These are phyloP conservation scores for Bombus turneri DNA, from an alignment of 1,140 invertebrate species.

Conservation along the genomic window DNA sequence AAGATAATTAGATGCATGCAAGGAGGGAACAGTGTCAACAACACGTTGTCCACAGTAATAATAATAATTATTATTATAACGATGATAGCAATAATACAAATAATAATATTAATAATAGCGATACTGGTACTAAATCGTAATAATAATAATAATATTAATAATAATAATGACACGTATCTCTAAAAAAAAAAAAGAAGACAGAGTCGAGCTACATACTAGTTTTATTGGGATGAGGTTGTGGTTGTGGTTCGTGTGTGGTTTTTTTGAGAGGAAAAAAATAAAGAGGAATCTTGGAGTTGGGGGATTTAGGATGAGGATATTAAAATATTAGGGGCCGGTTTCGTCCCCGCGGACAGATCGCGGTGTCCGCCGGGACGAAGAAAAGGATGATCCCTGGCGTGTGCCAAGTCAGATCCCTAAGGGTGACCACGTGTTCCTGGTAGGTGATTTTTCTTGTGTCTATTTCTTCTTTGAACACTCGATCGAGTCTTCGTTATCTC, in stretches of 20 bases:
- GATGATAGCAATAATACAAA: constrained; percentile 81
- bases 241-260: constrained; percentile 59
- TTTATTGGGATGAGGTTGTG: constrained; percentile 66
- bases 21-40: not conserved
- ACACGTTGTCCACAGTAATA: constrained; percentile 73
- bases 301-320: constrained; percentile 57
- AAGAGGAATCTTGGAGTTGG: not conserved
- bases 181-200: constrained; percentile 70
- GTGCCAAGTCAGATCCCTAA: constrained; percentile 54
- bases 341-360: constrained; percentile 74
- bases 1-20: not conserved
- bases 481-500: constrained; percentile 6
- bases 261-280: constrained; percentile 49
- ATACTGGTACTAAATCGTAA: constrained; percentile 75
- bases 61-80: constrained; percentile 81
- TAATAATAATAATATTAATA: constrained; percentile 76
- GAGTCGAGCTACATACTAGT: constrained; percentile 68
- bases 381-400: constrained; percentile 56
- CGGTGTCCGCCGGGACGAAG: constrained; percentile 74
- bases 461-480: constrained; percentile 27
- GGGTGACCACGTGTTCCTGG: constrained; percentile 46
- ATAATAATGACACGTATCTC: constrained; percentile 74
- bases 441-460: constrained; percentile 20
- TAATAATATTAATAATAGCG: constrained; percentile 79
- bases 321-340: constrained; percentile 48